Evolutionary conservation across 2,888 invertebrate species (phyloP).

Genomic region (Eilema griseolum): DNA sequence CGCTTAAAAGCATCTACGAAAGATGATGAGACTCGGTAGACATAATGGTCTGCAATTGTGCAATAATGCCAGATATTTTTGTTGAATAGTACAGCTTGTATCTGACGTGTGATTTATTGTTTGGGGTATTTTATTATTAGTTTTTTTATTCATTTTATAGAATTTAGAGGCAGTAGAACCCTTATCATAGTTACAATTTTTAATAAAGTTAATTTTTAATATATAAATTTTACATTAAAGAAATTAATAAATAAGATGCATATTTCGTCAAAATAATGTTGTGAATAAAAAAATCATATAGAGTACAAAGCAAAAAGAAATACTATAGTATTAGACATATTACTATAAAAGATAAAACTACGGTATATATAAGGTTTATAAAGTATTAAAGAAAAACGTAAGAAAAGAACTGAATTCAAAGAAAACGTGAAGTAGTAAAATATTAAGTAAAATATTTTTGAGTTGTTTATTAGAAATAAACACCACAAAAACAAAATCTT

Average conservation of each 20-base stretch:
- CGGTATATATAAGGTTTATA: no score
- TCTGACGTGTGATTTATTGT: conserved; percentile 17
- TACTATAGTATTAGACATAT: no score
- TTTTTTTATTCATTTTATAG: neutral
- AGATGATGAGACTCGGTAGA: conserved; percentile 36
- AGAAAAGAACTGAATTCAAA: neutral
- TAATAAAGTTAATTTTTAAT: no score
- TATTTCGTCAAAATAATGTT: no score
- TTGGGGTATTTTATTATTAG: neutral
- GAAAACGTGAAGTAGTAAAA: neutral
- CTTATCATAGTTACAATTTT: no score
- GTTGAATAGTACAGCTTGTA: neutral
- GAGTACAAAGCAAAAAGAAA: no score
- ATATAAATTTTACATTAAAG: no score
- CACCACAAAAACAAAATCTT: neutral
- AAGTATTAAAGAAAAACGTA: no score
- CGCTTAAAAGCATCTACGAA: conserved; percentile 67
- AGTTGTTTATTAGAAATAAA: neutral
- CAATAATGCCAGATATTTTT: conserved; percentile 31
- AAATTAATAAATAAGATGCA: no score
- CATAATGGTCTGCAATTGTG: conserved; percentile 43
- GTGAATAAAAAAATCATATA: no score
- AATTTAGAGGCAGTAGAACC: neutral
- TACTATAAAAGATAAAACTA: no score
- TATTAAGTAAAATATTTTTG: neutral